Base-by-base conservation (phyloP, 1,140 invertebrate species). In the Subanguina moxae region DNA sequence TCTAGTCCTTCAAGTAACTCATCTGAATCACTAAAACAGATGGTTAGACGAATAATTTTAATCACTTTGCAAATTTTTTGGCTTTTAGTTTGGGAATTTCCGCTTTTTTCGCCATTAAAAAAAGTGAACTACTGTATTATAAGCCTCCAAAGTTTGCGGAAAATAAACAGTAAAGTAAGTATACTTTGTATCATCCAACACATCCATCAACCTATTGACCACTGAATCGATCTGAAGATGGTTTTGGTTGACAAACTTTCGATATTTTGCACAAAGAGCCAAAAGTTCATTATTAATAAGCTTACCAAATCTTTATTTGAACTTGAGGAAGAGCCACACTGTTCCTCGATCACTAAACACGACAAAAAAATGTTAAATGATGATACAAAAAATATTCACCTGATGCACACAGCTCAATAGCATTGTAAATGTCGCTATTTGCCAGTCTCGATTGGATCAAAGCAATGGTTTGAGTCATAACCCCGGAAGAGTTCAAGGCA, bases 1-100 rank as follows among this genome's bases (percentile, higher is more conserved):
- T 28, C 58, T n/a, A 61, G 58, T 19, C 58, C 58, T 28, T 61
- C 58, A 3, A 61, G n/a, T 15, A 61, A 15, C 58, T 61, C 58
- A 45, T 61, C 28, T 21, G 27, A n/a, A 17, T 61, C 58, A 30
- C 58, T 61, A 19, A 61, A 61, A 21, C 15, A 23, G 11, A 21
- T 11, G 13, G n/a, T 45, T 45, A 45, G 43, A 45, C 43, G n/a
- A 45, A 45, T 45, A 11, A 45, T 45, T 45, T 45, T 11, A 45
- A 45, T 45, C 43, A 45, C n/a, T n/a, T n/a, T n/a, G n/a, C n/a
- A n/a, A n/a, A n/a, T n/a, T n/a, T n/a, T n/a, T n/a, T n/a, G n/a
- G n/a, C n/a, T n/a, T n/a, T n/a, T n/a, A n/a, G n/a, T n/a, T n/a
- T n/a, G n/a, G n/a, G n/a, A n/a, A n/a, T n/a, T n/a, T n/a, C n/a